These are phyloP conservation scores for Drosophila guanche DNA, from an alignment of 1,140 invertebrate species.

Conservation along the genomic window DNA sequence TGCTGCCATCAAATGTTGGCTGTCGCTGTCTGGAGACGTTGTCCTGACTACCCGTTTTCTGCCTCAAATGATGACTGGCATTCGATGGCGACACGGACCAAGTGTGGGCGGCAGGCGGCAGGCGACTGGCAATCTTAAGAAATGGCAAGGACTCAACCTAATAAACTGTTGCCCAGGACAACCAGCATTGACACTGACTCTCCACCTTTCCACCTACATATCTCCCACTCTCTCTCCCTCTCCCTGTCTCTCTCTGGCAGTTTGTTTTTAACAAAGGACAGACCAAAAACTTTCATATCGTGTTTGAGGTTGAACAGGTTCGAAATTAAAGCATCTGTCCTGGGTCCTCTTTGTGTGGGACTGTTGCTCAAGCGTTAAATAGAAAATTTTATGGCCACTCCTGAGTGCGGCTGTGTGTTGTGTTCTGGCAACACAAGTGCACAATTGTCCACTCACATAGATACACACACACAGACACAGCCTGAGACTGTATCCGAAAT, in stretches of 20 bases:
- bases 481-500: background rate
- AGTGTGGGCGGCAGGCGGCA: background rate
- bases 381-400: constrained; percentile 73
- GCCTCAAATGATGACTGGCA: constrained; percentile 56
- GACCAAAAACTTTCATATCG: constrained; percentile 51
- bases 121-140: constrained; percentile 67
- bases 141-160: constrained; percentile 76
- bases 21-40: constrained; percentile 49
- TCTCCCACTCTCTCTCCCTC: background rate
- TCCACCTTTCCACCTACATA: background rate
- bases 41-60: constrained; percentile 56
- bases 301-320: constrained; percentile 68
- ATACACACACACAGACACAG: constrained; percentile 10
- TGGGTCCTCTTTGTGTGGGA: constrained; percentile 16
- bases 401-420: constrained; percentile 23
- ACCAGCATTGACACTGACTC: constrained; percentile 37
- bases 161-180: constrained; percentile 75
- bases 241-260: constrained; percentile 1
- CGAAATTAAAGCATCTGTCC: constrained; percentile 55
- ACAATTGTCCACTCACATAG: constrained; percentile 30
- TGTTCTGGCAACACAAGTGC: constrained; percentile 48
- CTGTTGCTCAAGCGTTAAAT: constrained; percentile 74
- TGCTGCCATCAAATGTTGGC: constrained; percentile 32
- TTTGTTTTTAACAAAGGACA: constrained; percentile 37
- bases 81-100: constrained; percentile 30